Evolutionary conservation across 2,888 invertebrate genomes (phyloP), one percentile per base, ranked within the genome.

Genomic region (Phalangium opilio): DNA sequence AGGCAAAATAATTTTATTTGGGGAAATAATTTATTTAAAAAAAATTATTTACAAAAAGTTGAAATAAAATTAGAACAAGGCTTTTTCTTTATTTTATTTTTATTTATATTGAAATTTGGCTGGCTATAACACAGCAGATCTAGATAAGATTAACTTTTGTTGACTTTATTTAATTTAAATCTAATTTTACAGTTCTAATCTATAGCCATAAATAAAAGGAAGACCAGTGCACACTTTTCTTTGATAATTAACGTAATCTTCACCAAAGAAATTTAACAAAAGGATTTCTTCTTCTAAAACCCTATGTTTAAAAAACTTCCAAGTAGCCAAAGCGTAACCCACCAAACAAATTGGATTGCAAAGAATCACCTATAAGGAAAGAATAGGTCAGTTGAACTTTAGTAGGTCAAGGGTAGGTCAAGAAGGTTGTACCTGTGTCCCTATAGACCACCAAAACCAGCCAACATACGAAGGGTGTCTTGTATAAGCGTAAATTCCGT

Each of bases 361-460:
- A 1, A 96, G 72, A 46, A 87, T 75, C 20, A 89, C 64, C 85
- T 86, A 70, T 3, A 72, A 72, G 51, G 20, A 41, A 52, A 43
- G 18, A 33, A 34, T 12, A 34, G n/a, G 11, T 34, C 11, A 1
- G 34, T 34, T 4, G 8, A 27, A 27, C 4, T 7, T 27, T 27
- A 27, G 4, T 27, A 27, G 27, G 8, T 27, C n/a, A n/a, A n/a
- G 27, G 27, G 27, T 27, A 8, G 8, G 27, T 27, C 5, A 27
- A 27, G 8, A 27, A 27, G 5, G 8, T 27, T 27, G 8, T 36
- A 95, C 80, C 77, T 98, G 98, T 11, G 96, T 98, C 38, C 95
- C 96, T 49, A 98, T 76, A 14, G 90, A 85, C 96, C 96, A 98
- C 70, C 86, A 85, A 72, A 96, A 95, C 96, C 96, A 99, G 11